These are phyloP conservation scores for Acanthococcus lagerstroemiae DNA, from an alignment of 2,888 invertebrate genomes.

Conservation along the genomic window DNA sequence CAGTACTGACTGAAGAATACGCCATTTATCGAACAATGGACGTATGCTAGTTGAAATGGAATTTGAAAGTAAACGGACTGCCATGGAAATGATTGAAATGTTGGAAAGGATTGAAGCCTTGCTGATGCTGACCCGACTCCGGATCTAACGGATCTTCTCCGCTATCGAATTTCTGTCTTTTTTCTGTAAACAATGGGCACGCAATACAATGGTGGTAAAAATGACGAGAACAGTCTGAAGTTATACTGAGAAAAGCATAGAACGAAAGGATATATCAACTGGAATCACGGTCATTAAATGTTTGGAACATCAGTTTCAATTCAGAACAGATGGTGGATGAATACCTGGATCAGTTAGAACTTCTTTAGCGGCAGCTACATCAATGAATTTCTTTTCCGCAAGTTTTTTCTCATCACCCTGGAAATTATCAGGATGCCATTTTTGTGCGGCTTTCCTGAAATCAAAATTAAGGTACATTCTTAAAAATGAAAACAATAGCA, in stretches of 20 bases:
- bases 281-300: too few species aligned
- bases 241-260: too few species aligned
- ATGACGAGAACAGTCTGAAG: not conserved
- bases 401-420: slow-evolving; percentile 76
- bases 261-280: too few species aligned
- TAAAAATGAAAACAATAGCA: slow-evolving; percentile 7
- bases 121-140: slow-evolving; percentile 57
- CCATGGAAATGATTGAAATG: slow-evolving; percentile 73
- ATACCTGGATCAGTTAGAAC: slow-evolving; percentile 58
- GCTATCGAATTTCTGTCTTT: slow-evolving; percentile 83
- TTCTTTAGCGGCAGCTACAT: slow-evolving; percentile 98
- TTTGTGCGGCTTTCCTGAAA: slow-evolving; percentile 79
- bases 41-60: slow-evolving; percentile 70
- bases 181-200: slow-evolving; percentile 55
- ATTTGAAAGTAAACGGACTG: slow-evolving; percentile 91
- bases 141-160: slow-evolving; percentile 97
- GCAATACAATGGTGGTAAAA: slow-evolving; percentile 2
- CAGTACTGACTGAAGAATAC: too few species aligned
- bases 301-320: not conserved
- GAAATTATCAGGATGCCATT: slow-evolving; percentile 98
- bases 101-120: slow-evolving; percentile 58
- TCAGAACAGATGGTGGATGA: not conserved
- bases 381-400: slow-evolving; percentile 96
- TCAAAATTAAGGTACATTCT: too few species aligned
- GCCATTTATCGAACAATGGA: not conserved